Conservation (phyloP, 64 coral and sea anemone species). For the Pachyseris speciosa region DNA sequence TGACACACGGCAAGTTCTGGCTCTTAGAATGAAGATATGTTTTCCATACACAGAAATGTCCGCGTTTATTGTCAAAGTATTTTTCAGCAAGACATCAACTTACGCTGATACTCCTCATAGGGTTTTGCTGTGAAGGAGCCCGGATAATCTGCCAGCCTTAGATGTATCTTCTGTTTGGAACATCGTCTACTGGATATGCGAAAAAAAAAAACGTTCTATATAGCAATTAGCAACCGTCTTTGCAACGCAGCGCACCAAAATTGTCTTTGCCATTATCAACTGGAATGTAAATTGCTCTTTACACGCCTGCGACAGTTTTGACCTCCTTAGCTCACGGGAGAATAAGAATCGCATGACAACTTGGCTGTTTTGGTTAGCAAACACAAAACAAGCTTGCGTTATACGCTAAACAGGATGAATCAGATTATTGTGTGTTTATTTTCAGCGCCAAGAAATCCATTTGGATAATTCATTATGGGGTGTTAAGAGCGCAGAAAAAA, state of each 20-base stretch:
- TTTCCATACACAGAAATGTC: no score
- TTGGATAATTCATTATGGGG: not conserved
- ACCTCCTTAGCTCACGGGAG: not conserved
- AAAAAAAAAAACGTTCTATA: no score
- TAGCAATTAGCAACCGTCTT: not conserved
- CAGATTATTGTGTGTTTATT: not conserved
- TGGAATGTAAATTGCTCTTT: not conserved
- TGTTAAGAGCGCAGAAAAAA: not conserved
- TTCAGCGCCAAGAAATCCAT: not conserved
- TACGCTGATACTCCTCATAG: no score
- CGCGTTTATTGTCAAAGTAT: no score
- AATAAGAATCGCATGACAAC: not conserved
- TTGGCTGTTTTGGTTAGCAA: not conserved
- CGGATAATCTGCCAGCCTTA: no score
- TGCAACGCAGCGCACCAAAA: not conserved
- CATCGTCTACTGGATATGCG: no score
- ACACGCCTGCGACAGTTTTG: not conserved
- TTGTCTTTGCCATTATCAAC: not conserved
- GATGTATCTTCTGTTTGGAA: no score
- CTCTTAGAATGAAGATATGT: no score
- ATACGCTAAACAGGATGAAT: not conserved
- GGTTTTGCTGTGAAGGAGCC: no score
- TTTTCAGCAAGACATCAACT: no score
- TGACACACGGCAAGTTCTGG: no score
- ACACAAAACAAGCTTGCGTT: not conserved